These are phyloP conservation scores for Megaceryle maxima DNA, from an alignment of 2,113 vertebrate genomes.

Conservation along the genomic window DNA sequence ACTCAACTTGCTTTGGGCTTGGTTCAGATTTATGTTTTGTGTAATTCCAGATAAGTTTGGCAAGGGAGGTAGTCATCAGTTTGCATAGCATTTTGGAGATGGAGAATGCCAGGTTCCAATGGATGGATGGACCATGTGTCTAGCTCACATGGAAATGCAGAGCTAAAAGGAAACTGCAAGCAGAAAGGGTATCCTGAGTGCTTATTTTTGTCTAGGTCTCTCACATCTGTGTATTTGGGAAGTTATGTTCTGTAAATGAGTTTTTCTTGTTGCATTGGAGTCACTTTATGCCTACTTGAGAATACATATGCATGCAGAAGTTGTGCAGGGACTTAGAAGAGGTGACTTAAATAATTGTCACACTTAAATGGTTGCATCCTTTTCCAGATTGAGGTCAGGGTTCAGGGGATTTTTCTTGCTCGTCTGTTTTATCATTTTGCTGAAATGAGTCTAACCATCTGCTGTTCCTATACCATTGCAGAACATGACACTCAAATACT, in stretches of 20 bases:
- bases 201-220: neutral
- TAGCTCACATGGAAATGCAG: neutral
- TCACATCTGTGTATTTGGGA: neutral
- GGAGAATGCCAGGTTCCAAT: neutral
- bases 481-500: neutral
- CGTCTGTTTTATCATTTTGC: neutral
- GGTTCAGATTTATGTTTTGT: neutral
- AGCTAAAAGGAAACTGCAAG: neutral
- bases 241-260: neutral
- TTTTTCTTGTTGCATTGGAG: neutral
- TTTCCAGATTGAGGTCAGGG: constrained; percentile 3
- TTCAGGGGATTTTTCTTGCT: neutral
- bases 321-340: neutral
- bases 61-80: neutral
- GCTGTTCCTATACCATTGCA: neutral
- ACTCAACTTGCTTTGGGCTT: neutral
- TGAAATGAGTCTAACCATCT: neutral
- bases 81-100: neutral
- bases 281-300: neutral
- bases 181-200: neutral
- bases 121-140: neutral
- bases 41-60: neutral
- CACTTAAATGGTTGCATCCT: neutral
- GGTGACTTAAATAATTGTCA: neutral
- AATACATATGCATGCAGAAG: neutral